Evolutionary conservation across 92 coral and sea anemone genomes (phyloP).

Genomic region (Blastomussa wellsi): DNA sequence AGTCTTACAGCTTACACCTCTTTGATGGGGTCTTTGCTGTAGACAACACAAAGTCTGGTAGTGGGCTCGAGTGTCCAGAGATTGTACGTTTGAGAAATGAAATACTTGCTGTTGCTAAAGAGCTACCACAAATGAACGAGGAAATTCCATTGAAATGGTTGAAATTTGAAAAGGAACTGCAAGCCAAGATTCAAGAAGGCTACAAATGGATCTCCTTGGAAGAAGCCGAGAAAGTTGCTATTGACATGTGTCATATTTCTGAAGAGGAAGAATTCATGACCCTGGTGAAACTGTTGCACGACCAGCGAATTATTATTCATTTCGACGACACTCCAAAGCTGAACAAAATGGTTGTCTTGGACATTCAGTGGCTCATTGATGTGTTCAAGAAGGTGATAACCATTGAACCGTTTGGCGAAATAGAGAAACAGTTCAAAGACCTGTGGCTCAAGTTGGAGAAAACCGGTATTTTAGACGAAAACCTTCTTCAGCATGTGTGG

Average conservation of each 20-base stretch:
- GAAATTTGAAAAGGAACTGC: slow-evolving; percentile 44
- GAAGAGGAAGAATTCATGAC: slow-evolving; percentile 27
- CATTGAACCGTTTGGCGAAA: slow-evolving; percentile 15
- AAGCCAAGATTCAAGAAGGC: slow-evolving; percentile 10
- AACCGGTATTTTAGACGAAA: background rate
- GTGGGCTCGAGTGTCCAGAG: slow-evolving; percentile 20
- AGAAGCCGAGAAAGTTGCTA: slow-evolving; percentile 40
- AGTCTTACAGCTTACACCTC: slow-evolving; percentile 19
- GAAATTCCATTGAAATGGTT: slow-evolving; percentile 38
- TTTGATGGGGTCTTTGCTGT: slow-evolving; percentile 35
- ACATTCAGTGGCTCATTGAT: slow-evolving; percentile 56
- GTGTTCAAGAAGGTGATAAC: slow-evolving; percentile 52
- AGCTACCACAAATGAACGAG: background rate
- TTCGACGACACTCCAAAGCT: slow-evolving; percentile 25
- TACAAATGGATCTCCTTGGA: slow-evolving; percentile 4
- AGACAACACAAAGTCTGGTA: slow-evolving; percentile 49
- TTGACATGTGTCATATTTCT: background rate
- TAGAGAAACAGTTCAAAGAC: background rate
- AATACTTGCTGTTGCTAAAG: slow-evolving; percentile 18
- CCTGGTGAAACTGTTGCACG: slow-evolving; percentile 38
- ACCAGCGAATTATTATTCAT: slow-evolving; percentile 45
- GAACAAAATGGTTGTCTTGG: slow-evolving; percentile 31
- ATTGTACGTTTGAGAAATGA: slow-evolving; percentile 25
- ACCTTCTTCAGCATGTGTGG: background rate
- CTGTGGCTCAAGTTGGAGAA: slow-evolving; percentile 2